Base-by-base conservation (phyloP, 2,888 invertebrate species). In the Laothoe populi region DNA sequence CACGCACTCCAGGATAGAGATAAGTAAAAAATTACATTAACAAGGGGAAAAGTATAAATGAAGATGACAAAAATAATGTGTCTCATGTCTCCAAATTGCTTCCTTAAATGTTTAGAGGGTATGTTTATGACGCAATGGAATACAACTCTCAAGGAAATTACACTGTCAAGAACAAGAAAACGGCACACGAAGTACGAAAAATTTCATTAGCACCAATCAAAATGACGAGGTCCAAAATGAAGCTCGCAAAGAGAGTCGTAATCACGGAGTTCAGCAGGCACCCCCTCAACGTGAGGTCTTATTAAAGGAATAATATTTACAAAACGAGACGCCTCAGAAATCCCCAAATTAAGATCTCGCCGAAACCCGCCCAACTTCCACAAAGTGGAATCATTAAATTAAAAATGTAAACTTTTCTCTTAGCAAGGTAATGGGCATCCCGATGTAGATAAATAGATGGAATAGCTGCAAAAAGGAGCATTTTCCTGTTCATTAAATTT, bases 401-500 rank as follows among this genome's bases (percentile, higher is more conserved):
- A 93, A 93, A 93, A 93, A 93, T 91, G 92, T 91, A 92, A 93
- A 93, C 93, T 93, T 93, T 93, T 93, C 93, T 93, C 92, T 93
- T 93, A 93, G 93, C 91, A 90, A 93, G 90, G 93, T 93, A 93
- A 93, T 93, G 93, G 93, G 92, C 92, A 93, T 92, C 92, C 92
- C 90, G 82, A 92, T 93, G 92, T 90, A 91, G 93, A 93, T 93
- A 93, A 93, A 93, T 93, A 92, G 92, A 92, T 92, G 91, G 87
- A 92, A 92, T 92, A 93, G 92, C 91, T 92, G 91, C 91, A 91
- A 92, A 91, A 92, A 92, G 92, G 90, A 92, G 90, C 92, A 93
- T 93, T 93, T 93, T 93, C 93, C 93, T 93, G 93, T 93, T 93
- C 93, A 93, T 93, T 93, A 93, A 93, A 93, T 93, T 93, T 93